Base-by-base conservation (phyloP, 2,888 invertebrate genomes). In the Troides oblongomaculatus region DNA sequence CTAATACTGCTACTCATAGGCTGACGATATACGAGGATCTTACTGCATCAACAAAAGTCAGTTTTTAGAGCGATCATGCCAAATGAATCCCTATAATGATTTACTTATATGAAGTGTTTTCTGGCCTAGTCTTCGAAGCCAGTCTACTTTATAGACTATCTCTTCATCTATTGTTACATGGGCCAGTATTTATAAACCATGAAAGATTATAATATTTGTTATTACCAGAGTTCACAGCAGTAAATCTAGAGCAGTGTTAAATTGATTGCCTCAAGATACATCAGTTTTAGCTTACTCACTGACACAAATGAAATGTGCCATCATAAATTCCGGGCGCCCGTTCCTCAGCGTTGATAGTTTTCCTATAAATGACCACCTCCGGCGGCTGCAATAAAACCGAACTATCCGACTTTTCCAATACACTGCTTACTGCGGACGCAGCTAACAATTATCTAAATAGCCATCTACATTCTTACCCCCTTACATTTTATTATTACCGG, bases 401-500 rank as follows among this genome's bases (percentile, higher is more conserved):
- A 75, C 84, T 87, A 88, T 88, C 89, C 78, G 85, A 86, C 83
- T 85, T 89, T 92, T 92, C 92, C 92, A 83, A 92, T 92, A 92
- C 91, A 92, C 89, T 90, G 80, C 78, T 78, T 78, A 81, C 79
- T 87, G 87, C 88, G 82, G 85, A 88, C 89, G 79, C 79, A 83
- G 89, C 88, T 82, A 87, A 91, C 92, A 93, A 93, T 93, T 93
- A 93, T 93, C 93, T 93, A 93, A 93, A 93, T 93, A 90, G 93
- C 92, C 88, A 93, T 93, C 93, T 93, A 89, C 90, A 91, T 92
- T 92, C 90, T 91, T 92, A 92, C 92, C 92, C 53, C 90, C 92
- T 93, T 90, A 90, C 85, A 89, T 93, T 93, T 93, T 93, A 92
- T 93, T 92, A 93, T 90, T 91, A 89, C 91, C 91, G 92, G 92